Conservation (phyloP, 2,888 invertebrate species). For the Calameuta idolon region DNA sequence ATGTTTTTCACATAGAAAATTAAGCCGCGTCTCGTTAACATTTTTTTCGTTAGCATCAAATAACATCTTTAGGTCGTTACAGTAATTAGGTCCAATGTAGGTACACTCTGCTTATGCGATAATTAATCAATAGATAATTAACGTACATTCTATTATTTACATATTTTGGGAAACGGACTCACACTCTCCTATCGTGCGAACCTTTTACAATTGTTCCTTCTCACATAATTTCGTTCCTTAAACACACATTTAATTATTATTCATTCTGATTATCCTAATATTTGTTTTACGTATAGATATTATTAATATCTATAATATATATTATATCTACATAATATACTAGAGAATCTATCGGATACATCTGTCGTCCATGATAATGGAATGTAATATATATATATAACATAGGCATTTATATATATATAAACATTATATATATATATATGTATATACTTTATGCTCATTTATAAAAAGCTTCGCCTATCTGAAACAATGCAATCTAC, state of each 20-base stretch:
- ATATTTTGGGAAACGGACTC: constrained; percentile 12
- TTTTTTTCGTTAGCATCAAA: neutral
- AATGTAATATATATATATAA: constrained; percentile 35
- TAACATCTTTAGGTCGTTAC: constrained; percentile 40
- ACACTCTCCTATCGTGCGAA: neutral
- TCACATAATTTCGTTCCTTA: constrained; percentile 10
- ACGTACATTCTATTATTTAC: constrained; percentile 14
- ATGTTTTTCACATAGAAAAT: neutral
- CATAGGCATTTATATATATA: constrained; percentile 15
- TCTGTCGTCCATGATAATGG: constrained; percentile 39
- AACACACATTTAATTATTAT: constrained; percentile 8
- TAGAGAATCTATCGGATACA: constrained; percentile 6
- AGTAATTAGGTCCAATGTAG: constrained; percentile 40
- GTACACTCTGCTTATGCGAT: constrained; percentile 31
- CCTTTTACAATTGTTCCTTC: neutral
- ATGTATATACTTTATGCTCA: constrained; percentile 52
- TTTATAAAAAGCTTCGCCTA: constrained; percentile 62
- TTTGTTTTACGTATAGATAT: constrained; percentile 9
- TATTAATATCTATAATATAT: constrained; percentile 16
- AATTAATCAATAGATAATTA: constrained; percentile 8
- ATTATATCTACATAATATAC: constrained; percentile 16
- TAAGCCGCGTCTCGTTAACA: constrained; percentile 23
- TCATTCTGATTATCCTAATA: constrained; percentile 3
- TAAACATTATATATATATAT: constrained; percentile 37
- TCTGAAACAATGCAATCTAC: constrained; percentile 59